phyloP scores from a whole-genome alignment of 2,113 vertebrate genomes.

The Tympanuchus pallidicinctus region DNA sequence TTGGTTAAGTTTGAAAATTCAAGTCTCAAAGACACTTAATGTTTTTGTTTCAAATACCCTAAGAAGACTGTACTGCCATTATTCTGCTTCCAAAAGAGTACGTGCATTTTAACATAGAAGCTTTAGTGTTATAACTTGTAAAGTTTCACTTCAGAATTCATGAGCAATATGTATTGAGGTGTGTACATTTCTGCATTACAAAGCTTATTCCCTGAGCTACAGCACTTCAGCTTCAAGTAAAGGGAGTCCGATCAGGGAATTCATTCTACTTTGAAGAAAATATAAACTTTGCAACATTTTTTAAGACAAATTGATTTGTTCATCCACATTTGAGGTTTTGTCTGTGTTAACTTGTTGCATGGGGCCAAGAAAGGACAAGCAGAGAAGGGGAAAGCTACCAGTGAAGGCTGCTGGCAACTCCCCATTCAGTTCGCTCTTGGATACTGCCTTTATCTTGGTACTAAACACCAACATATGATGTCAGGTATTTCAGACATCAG shows the following conservation, averaged over 20 bases:
- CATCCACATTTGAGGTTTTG: background rate
- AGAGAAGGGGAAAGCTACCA: background rate
- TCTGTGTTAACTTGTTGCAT: background rate
- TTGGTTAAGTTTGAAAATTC: background rate
- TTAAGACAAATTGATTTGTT: background rate
- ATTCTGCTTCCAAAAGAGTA: background rate
- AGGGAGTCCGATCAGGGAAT: background rate
- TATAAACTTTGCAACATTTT: background rate
- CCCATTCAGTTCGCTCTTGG: background rate
- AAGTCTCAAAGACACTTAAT: background rate
- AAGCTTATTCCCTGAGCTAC: background rate
- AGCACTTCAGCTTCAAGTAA: background rate
- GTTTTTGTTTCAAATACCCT: background rate
- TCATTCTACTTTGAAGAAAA: background rate
- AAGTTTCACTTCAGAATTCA: background rate
- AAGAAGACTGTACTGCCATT: background rate
- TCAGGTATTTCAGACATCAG: background rate
- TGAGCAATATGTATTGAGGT: background rate
- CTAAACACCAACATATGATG: background rate
- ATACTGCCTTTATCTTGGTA: background rate
- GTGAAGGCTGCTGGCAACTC: too few relatives aligned
- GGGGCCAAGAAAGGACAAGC: background rate
- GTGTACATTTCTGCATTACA: background rate
- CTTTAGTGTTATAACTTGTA: background rate
- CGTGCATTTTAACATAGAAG: background rate